A percentile compares a stretch with the other conserved stretches of the same genome.
These are phyloP conservation scores for Drosophila multiciliata DNA, from an alignment of 2,888 invertebrate genomes.

Conservation along the genomic window DNA sequence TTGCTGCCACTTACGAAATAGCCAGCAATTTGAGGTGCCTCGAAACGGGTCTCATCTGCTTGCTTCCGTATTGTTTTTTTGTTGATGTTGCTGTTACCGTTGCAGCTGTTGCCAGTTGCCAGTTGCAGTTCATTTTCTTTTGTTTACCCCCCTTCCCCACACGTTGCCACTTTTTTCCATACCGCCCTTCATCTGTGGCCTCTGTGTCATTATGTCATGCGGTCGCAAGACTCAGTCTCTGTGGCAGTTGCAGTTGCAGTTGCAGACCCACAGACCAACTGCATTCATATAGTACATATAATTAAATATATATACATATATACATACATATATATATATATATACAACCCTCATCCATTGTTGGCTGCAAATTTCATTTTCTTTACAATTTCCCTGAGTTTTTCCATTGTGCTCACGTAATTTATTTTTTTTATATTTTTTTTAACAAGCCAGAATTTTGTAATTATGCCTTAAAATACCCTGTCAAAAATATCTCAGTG, in stretches of 20 bases:
- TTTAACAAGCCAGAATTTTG: background rate
- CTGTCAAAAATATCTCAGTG: background rate
- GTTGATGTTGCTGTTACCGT: background rate
- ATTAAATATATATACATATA: background rate
- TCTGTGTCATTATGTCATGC: slow-evolving; percentile 68
- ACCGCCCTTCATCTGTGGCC: slow-evolving; percentile 11
- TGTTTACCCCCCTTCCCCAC: slow-evolving; percentile 19
- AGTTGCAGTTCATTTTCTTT: slow-evolving; percentile 43
- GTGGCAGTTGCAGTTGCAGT: slow-evolving; percentile 8
- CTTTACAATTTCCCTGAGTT: slow-evolving; percentile 22
- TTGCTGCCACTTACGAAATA: slow-evolving; percentile 53
- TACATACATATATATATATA: background rate
- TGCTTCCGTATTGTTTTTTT: slow-evolving; percentile 48
- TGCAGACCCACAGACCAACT: slow-evolving; percentile 11
- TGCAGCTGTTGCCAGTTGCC: background rate
- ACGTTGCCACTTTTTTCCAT: slow-evolving; percentile 20
- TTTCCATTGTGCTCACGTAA: slow-evolving; percentile 39
- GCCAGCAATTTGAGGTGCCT: slow-evolving; percentile 12
- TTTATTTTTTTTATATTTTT: slow-evolving; percentile 28
- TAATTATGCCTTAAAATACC: slow-evolving; percentile 7
- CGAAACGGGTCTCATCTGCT: slow-evolving; percentile 36
- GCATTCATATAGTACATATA: background rate
- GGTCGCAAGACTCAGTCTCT: slow-evolving; percentile 38
- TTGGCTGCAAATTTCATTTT: slow-evolving; percentile 28
- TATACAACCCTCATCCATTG: slow-evolving; percentile 19